Conservation (phyloP, 2,113 vertebrate species). For the Pseudopipra pipra region DNA sequence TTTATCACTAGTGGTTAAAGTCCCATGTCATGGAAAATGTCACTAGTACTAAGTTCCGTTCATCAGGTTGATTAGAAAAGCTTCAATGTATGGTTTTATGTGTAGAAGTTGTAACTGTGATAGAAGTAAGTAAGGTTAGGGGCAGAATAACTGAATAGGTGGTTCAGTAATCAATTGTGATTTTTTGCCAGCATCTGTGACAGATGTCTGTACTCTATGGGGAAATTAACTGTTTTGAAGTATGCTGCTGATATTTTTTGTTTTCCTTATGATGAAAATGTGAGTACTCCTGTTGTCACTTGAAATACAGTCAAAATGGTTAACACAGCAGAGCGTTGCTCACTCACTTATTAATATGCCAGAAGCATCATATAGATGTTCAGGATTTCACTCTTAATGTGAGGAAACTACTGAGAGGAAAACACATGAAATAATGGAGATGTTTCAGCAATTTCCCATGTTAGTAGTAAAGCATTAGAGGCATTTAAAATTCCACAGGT, state of each 20-base stretch:
- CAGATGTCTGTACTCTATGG: neutral
- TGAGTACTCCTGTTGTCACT: neutral
- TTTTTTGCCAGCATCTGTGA: neutral
- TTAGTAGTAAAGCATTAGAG: neutral
- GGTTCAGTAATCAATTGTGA: neutral
- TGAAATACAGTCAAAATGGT: neutral
- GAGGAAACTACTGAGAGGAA: neutral
- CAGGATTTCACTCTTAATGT: neutral
- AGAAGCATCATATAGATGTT: neutral
- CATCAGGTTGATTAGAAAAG: neutral
- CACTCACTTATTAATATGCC: neutral
- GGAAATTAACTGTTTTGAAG: neutral
- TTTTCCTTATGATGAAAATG: neutral
- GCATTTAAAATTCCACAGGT: neutral
- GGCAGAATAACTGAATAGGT: neutral
- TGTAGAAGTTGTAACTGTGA: neutral
- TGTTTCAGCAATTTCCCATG: neutral
- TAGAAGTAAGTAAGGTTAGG: neutral
- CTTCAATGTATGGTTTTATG: neutral
- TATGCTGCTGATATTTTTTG: neutral
- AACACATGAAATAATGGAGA: neutral
- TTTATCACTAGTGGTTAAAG: neutral
- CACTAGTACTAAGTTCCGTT: neutral
- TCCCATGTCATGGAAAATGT: neutral
- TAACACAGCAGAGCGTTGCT: neutral